These are phyloP conservation scores for Channa striata DNA, from an alignment of 2,797 vertebrate genomes.

Conservation along the genomic window DNA sequence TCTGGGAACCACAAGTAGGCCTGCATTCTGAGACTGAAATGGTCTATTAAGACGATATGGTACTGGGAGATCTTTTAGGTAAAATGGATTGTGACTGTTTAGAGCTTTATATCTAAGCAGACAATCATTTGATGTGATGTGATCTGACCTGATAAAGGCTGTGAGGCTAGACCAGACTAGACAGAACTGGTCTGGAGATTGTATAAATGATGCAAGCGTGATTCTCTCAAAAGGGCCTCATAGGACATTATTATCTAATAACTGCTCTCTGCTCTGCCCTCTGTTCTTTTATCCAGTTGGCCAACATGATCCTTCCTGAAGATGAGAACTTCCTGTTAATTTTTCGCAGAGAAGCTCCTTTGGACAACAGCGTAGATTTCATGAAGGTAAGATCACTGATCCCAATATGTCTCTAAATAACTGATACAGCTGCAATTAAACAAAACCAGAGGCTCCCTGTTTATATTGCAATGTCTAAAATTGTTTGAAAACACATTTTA, in stretches of 20 bases:
- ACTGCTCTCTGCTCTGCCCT: slow-evolving; percentile 10
- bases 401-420: background rate
- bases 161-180: background rate
- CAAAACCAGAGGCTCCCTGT: no score
- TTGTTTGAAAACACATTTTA: no score
- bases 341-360: slow-evolving; percentile 91
- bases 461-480: no score
- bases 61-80: no score
- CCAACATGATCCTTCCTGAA: slow-evolving; percentile 91
- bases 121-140: no score
- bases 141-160: background rate
- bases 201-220: background rate
- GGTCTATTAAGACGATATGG: no score
- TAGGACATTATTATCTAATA: background rate
- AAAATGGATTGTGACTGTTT: no score
- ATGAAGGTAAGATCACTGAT: slow-evolving; percentile 87
- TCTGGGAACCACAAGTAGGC: no score
- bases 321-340: slow-evolving; percentile 96
- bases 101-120: no score
- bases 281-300: slow-evolving; percentile 83
- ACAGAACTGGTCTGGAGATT: background rate
- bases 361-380: slow-evolving; percentile 97
- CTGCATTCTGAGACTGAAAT: no score
- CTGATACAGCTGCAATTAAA: no score
- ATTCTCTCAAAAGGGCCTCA: background rate